Evolutionary conservation across 2,113 vertebrate species (phyloP).

Genomic region (Ginglymostoma cirratum): DNA sequence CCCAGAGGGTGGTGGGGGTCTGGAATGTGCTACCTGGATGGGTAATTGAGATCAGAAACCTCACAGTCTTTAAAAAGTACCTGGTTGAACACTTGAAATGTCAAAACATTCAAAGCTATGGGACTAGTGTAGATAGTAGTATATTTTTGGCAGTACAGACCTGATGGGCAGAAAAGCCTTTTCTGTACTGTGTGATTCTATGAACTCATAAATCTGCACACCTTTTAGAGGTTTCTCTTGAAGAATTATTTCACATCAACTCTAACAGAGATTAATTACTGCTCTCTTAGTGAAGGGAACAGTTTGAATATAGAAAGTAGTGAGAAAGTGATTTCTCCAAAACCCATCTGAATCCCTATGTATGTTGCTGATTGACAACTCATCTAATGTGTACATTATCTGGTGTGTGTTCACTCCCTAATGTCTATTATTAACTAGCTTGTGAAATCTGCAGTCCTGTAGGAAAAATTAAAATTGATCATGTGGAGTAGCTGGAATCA

Average conservation of each 20-base stretch:
- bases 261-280: background rate
- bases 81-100: too few relatives aligned
- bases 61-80: too few relatives aligned
- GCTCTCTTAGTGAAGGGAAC: background rate
- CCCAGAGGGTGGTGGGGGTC: too few relatives aligned
- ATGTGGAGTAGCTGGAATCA: background rate
- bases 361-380: background rate
- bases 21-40: too few relatives aligned
- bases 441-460: background rate
- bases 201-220: background rate
- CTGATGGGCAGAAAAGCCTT: too few relatives aligned
- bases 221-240: background rate
- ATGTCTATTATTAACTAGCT: background rate
- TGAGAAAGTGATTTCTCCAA: background rate
- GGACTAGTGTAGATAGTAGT: too few relatives aligned
- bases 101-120: too few relatives aligned
- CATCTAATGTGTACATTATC: background rate
- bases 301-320: background rate
- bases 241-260: background rate
- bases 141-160: too few relatives aligned
- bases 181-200: too few relatives aligned
- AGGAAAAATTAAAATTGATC: background rate
- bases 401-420: background rate
- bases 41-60: too few relatives aligned
- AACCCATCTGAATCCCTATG: background rate